phyloP scores from a whole-genome alignment of 2,113 vertebrate genomes.

The Rhinichthys klamathensis region DNA sequence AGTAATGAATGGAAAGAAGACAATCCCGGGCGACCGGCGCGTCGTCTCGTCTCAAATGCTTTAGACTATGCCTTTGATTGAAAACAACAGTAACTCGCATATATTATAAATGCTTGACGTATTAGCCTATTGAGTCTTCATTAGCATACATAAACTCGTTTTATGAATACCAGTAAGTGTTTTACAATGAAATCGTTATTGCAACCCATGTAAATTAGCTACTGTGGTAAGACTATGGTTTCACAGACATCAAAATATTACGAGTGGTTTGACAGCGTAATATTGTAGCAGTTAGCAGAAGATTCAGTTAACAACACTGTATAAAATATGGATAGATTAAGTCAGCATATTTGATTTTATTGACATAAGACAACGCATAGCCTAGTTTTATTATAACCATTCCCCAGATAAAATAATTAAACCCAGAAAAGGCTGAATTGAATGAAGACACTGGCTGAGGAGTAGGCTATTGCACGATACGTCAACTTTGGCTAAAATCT shows the following conservation, averaged over 20 bases:
- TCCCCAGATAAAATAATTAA: not conserved
- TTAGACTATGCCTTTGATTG: not conserved
- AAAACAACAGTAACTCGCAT: conserved; percentile 3
- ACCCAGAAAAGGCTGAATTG: not conserved
- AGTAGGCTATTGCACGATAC: not conserved
- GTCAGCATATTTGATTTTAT: not conserved
- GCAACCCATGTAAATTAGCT: not conserved
- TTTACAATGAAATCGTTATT: not conserved
- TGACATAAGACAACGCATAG: not conserved
- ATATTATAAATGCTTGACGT: not conserved
- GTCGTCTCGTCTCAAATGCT: conserved; percentile 11
- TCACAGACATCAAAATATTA: not conserved
- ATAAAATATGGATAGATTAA: not conserved
- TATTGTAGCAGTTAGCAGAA: not conserved
- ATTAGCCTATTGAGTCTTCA: not conserved
- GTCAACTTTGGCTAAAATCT: not conserved
- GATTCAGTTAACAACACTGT: not conserved
- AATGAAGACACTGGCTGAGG: not conserved
- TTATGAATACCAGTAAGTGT: conserved; percentile 2
- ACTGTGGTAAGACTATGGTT: not conserved
- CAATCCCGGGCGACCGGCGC: not conserved
- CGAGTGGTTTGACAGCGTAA: not conserved
- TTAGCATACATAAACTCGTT: not conserved
- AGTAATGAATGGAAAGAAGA: conserved; percentile 17
- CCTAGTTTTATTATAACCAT: not conserved